Base-by-base conservation (phyloP, 2,113 vertebrate species). In the Nibea albiflora region DNA sequence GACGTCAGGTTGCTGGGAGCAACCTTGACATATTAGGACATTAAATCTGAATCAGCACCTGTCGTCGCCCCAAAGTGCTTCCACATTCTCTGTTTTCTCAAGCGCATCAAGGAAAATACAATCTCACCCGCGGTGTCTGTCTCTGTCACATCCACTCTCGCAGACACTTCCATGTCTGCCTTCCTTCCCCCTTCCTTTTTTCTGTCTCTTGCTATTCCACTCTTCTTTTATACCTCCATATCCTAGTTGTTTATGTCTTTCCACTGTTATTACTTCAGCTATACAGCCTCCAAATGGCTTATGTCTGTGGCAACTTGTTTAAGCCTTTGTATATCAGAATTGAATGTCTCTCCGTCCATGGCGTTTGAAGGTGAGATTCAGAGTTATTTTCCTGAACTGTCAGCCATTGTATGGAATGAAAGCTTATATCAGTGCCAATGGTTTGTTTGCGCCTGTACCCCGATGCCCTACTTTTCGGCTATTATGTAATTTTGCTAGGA, bases 41-140 rank as follows among this genome's bases (percentile, higher is more conserved):
- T 93, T 86, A 91, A 90, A 88, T 87, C 73, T 84, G 88, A 90
- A 92, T 92, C 89, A 89, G 86, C 71, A 85, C 87, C 86, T 85
- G 81, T 89, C 86, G 60, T 49, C 17, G 8, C 76, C 76, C 81
- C 63, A 63, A 92, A 91, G 85, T 84, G 83, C 74, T 76, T 85
- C 80, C 78, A 57, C 81, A 84, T 80, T 89, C 83, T 89, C 63
- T 66, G 89, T 86, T 91, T 93, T 82, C 81, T 88, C 74, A 73
- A 84, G 89, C 71, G 73, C 64, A 76, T 87, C 81, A 70, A 67
- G 83, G 84, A 89, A 89, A 90, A 86, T 88, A 85, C 72, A 71
- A 90, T 90, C 90, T 87, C 77, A 63, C 72, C 75, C 1, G 1
- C 63, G 24, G 63, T 83, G 76, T 89, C 83, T 82, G 79, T 74